phyloP scores from a whole-genome alignment of 2,797 vertebrate genomes.

The Falco peregrinus region DNA sequence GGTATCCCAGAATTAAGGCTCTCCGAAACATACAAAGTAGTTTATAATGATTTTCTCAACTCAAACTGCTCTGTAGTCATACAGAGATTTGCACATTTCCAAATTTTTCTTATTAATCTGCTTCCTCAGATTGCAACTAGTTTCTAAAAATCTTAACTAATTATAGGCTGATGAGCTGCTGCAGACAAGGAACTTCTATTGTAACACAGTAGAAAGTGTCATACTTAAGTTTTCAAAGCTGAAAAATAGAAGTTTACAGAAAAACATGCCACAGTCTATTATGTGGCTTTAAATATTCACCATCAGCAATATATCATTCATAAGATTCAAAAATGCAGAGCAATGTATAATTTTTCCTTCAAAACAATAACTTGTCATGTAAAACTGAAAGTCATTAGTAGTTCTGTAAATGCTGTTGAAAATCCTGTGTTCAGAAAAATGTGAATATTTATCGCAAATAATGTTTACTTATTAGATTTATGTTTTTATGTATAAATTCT shows the following conservation, averaged over 20 bases:
- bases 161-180: background rate
- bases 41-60: background rate
- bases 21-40: background rate
- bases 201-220: background rate
- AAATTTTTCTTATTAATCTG: background rate
- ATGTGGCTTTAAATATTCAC: background rate
- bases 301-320: background rate
- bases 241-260: background rate
- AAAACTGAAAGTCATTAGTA: background rate
- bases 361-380: background rate
- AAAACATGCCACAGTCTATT: background rate
- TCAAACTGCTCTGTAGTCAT: background rate
- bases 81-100: background rate
- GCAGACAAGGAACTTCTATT: background rate
- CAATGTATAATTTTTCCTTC: background rate
- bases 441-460: background rate
- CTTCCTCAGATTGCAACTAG: background rate
- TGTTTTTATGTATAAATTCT: slow-evolving; percentile 31
- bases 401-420: background rate
- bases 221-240: background rate
- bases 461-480: background rate
- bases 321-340: background rate
- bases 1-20: background rate
- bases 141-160: background rate
- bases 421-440: background rate